Percentiles rank a stretch among this genome's conserved stretches.
phyloP scores from a whole-genome alignment of 2,888 invertebrate genomes.

The Hypomecis atomaria region DNA sequence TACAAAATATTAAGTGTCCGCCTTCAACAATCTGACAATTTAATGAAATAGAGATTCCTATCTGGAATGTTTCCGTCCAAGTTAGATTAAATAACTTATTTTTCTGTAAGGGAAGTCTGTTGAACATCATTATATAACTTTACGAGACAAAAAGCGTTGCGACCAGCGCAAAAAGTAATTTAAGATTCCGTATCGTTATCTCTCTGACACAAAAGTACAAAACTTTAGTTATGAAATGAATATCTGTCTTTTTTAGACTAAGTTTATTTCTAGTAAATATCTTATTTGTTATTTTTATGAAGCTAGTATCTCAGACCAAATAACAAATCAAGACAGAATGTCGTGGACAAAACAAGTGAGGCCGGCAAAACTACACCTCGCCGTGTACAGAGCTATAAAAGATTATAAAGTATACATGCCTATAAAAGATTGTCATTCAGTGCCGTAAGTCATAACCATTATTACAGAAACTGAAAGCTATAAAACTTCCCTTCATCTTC shows the following conservation, averaged over 20 bases:
- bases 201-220: conserved; percentile 15
- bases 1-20: conserved; percentile 20
- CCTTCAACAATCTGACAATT: conserved; percentile 43
- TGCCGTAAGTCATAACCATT: too few species aligned
- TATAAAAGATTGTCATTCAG: too few species aligned
- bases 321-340: too few species aligned
- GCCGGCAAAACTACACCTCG: too few species aligned
- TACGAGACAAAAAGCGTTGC: conserved; percentile 45
- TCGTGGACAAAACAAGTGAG: too few species aligned
- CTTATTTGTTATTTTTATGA: too few species aligned
- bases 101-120: conserved; percentile 39
- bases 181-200: conserved; percentile 29
- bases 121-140: conserved; percentile 46
- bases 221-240: not conserved
- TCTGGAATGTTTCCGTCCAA: conserved; percentile 44
- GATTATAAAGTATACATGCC: too few species aligned
- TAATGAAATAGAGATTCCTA: conserved; percentile 57
- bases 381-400: too few species aligned
- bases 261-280: too few species aligned
- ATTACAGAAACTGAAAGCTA: not conserved
- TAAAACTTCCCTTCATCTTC: conserved; percentile 9
- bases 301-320: too few species aligned
- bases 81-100: conserved; percentile 65
- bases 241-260: too few species aligned
- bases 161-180: conserved; percentile 40